These are phyloP conservation scores for Thelaira solivaga DNA, from an alignment of 2,888 invertebrate genomes.

Conservation along the genomic window DNA sequence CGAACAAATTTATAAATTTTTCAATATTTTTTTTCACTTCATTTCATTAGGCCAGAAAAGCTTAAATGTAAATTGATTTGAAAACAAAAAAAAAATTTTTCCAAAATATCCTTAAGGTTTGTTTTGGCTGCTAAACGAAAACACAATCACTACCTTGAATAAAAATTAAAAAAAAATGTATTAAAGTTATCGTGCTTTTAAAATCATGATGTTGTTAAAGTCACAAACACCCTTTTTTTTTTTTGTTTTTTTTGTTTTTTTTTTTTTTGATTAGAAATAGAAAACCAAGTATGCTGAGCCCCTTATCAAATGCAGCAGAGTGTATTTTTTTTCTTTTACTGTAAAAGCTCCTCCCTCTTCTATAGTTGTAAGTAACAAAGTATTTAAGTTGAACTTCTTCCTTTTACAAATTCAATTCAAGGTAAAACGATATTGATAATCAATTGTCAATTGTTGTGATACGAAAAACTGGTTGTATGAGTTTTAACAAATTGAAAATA, in stretches of 20 bases:
- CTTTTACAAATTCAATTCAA: no score
- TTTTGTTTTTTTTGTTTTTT: no score
- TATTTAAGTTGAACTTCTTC: slow-evolving; percentile 15
- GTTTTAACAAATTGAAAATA: slow-evolving; percentile 16
- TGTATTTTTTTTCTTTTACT: slow-evolving; percentile 48
- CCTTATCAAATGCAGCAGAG: slow-evolving; percentile 38
- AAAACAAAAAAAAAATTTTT: no score
- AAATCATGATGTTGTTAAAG: slow-evolving; percentile 20
- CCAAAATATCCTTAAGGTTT: no score
- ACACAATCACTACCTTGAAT: no score
- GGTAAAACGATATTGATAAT: slow-evolving; percentile 52
- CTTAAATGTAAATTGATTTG: no score
- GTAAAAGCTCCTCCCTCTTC: slow-evolving; percentile 49
- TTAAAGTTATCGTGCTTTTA: slow-evolving; percentile 14
- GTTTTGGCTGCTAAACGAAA: no score
- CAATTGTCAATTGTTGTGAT: slow-evolving; percentile 56
- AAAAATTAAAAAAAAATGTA: no score
- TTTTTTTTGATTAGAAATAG: slow-evolving; percentile 40
- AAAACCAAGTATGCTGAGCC: slow-evolving; percentile 36
- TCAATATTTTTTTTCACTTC: no score
- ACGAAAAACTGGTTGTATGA: slow-evolving; percentile 6
- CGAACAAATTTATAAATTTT: no score
- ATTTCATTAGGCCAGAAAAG: no score
- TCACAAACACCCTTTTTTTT: slow-evolving; percentile 39
- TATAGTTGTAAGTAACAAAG: not conserved